Evolutionary conservation across 1,140 invertebrate genomes (phyloP).

Genomic region (Nylanderia fulva): DNA sequence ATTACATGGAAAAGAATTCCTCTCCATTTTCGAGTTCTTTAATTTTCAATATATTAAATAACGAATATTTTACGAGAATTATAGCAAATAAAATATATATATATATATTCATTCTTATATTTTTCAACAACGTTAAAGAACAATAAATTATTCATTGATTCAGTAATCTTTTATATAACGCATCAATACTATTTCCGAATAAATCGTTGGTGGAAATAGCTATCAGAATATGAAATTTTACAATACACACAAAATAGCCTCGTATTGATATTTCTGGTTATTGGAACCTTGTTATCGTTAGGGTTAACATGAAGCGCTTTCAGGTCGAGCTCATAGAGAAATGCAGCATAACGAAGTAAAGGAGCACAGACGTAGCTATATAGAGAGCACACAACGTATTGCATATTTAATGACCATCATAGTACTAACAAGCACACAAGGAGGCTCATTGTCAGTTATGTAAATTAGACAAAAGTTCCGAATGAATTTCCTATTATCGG

Average conservation of each 20-base stretch:
- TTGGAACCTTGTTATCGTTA: constrained; percentile 5
- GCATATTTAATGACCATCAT: constrained; percentile 50
- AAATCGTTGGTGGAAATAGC: not conserved
- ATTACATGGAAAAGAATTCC: not conserved
- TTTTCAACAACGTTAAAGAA: not conserved
- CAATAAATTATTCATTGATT: not conserved
- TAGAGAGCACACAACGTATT: constrained; percentile 15
- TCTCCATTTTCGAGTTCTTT: not conserved
- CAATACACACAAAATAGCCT: not conserved
- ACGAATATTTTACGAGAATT: not conserved
- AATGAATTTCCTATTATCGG: constrained; percentile 34
- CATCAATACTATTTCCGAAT: not conserved
- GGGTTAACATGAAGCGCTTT: constrained; percentile 12
- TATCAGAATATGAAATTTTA: not conserved
- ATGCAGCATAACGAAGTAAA: constrained; percentile 29
- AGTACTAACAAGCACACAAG: constrained; percentile 35
- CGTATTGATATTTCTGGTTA: constrained; percentile 14
- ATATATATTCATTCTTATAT: not conserved
- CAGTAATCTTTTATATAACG: not conserved
- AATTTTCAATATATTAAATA: constrained; percentile 2
- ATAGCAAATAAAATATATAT: not conserved
- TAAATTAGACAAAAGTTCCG: constrained; percentile 18
- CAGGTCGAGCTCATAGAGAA: not conserved
- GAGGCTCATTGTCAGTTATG: constrained; percentile 32
- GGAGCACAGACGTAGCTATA: constrained; percentile 15